Conservation (phyloP, 2,888 invertebrate species). For the Adelphocoris suturalis region DNA sequence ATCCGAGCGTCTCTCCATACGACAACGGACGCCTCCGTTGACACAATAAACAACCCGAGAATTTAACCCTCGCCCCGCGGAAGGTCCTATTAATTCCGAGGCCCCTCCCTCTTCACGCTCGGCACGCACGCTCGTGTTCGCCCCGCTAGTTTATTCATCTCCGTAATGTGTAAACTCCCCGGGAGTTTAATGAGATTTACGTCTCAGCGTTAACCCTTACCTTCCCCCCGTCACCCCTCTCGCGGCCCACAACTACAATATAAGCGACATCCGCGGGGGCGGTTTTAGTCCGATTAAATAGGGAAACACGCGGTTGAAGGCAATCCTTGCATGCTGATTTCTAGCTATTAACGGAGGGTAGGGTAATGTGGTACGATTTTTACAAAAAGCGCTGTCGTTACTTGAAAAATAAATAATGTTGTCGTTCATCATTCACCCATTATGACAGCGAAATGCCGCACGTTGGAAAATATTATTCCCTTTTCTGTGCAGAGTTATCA, state of each 20-base stretch:
- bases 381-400: no score
- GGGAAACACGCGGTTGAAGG: neutral
- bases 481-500: no score
- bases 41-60: constrained; percentile 39
- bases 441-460: no score
- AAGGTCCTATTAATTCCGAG: constrained; percentile 7
- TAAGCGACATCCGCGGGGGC: neutral
- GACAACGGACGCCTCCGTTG: neutral
- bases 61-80: constrained; percentile 6
- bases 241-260: neutral
- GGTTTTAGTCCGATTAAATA: neutral
- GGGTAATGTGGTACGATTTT: no score
- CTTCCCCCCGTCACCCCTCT: neutral
- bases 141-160: constrained; percentile 35
- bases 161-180: constrained; percentile 19
- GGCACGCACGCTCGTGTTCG: constrained; percentile 11
- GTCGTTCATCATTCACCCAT: no score
- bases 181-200: constrained; percentile 35
- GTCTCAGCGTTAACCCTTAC: neutral
- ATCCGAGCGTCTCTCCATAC: neutral
- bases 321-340: neutral
- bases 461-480: no score
- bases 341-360: no score
- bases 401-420: no score
- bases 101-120: constrained; percentile 11